phyloP scores from a whole-genome alignment of 2,113 vertebrate species.

The Tauraco erythrolophus region DNA sequence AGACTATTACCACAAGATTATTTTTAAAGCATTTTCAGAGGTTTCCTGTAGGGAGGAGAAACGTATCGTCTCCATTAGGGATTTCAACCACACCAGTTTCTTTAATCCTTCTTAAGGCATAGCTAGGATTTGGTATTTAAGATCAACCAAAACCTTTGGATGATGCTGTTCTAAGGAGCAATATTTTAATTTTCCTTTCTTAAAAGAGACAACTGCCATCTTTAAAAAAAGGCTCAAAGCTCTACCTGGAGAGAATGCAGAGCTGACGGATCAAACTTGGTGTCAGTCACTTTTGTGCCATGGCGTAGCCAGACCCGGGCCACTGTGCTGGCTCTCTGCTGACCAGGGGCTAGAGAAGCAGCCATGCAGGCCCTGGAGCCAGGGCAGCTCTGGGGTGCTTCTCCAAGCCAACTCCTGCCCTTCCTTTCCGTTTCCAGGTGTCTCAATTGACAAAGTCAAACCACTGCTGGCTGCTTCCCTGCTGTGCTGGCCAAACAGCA shows the following conservation, averaged over 20 bases:
- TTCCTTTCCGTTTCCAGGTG: background rate
- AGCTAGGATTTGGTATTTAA: constrained; percentile 17
- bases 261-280: fast-evolving
- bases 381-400: background rate
- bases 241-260: background rate
- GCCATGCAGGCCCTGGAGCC: fast-evolving
- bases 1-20: background rate
- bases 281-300: background rate
- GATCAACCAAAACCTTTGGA: background rate
- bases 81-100: background rate
- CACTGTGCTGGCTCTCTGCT: fast-evolving
- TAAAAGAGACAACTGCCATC: background rate
- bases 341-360: background rate
- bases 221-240: background rate
- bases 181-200: background rate
- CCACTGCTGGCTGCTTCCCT: background rate
- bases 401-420: fast-evolving
- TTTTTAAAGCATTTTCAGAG: background rate
- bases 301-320: background rate
- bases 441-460: background rate
- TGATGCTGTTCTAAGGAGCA: background rate
- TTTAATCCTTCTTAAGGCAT: background rate
- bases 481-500: background rate
- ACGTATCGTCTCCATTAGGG: background rate
- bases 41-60: background rate